Percentiles rank a stretch among this genome's conserved stretches.
These are phyloP conservation scores for Rhea pennata DNA, from an alignment of 2,113 vertebrate species.

Conservation along the genomic window DNA sequence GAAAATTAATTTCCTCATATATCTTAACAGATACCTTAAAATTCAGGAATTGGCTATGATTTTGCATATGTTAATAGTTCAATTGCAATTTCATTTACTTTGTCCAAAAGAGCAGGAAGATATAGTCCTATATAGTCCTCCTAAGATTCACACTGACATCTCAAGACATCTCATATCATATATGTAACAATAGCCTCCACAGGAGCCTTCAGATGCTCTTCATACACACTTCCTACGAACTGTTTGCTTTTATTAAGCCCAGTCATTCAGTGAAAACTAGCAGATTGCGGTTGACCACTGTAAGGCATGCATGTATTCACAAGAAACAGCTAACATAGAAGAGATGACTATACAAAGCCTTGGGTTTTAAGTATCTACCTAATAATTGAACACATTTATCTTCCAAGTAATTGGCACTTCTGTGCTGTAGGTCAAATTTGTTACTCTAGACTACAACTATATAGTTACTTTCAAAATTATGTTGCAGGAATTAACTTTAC, in stretches of 20 bases:
- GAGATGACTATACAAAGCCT: background rate
- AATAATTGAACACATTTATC: background rate
- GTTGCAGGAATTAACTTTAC: background rate
- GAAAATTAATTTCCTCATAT: background rate
- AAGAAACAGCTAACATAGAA: background rate
- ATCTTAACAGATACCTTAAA: background rate
- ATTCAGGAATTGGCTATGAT: background rate
- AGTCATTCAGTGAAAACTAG: background rate
- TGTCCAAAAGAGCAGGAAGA: background rate
- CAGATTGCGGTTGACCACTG: background rate
- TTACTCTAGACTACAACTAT: background rate
- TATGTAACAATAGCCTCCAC: background rate
- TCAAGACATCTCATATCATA: background rate
- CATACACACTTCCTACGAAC: background rate
- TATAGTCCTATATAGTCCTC: background rate
- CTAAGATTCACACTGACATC: background rate
- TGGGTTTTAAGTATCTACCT: background rate
- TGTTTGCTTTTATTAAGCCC: background rate
- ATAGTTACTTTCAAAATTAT: background rate
- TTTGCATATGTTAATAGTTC: background rate
- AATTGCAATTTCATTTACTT: background rate
- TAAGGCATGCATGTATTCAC: rapidly evolving
- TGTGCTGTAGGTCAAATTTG: background rate
- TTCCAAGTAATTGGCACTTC: background rate
- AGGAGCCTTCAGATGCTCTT: background rate